A percentile compares a stretch with the other conserved stretches of the same genome.
These are phyloP conservation scores for Corythaeola cristata DNA, from an alignment of 2,113 vertebrate species.

Conservation along the genomic window DNA sequence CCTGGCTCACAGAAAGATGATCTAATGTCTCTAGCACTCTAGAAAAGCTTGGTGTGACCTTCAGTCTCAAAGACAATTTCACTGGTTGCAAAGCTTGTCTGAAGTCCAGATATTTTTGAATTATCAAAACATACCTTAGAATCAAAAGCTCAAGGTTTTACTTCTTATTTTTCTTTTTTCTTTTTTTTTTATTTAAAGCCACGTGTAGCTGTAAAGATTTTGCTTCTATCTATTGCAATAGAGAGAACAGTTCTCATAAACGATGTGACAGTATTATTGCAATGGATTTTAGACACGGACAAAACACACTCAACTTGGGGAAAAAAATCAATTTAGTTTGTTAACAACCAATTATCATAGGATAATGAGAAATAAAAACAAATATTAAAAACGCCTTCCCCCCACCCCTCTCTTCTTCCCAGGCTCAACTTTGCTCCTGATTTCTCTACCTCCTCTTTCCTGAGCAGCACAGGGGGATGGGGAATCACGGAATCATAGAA, in stretches of 20 bases:
- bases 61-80: not conserved
- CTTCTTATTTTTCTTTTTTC: not conserved
- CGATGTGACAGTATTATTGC: not conserved
- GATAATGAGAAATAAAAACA: too few relatives aligned
- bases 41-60: not conserved
- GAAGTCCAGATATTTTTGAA: not conserved
- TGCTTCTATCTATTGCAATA: not conserved
- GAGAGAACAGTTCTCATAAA: not conserved
- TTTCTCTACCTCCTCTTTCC: too few relatives aligned
- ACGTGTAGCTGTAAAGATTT: not conserved
- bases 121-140: not conserved
- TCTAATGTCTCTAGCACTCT: not conserved
- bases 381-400: too few relatives aligned
- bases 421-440: too few relatives aligned
- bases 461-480: too few relatives aligned
- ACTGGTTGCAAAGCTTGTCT: not conserved
- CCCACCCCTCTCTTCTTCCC: too few relatives aligned
- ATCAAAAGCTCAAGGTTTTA: not conserved
- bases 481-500: too few relatives aligned
- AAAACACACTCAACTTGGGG: too few relatives aligned
- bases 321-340: too few relatives aligned
- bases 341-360: too few relatives aligned
- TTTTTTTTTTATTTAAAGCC: not conserved
- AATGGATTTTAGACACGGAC: not conserved
- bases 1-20: not conserved